Conservation (phyloP, 2,888 invertebrate species). For the Pediacus dermestoides region DNA sequence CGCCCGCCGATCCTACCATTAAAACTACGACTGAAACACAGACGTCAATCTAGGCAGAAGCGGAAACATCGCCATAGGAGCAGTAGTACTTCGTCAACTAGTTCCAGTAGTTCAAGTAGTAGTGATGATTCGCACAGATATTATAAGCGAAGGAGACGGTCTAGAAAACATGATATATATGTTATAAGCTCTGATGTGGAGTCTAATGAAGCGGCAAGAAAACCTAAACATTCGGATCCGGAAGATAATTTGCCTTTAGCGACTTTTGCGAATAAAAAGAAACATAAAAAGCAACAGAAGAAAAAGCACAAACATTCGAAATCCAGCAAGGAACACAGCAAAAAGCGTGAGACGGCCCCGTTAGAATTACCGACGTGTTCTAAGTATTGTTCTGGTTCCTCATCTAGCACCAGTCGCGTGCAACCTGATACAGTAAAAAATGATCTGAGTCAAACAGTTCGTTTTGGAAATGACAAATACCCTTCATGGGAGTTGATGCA, state of each 20-base stretch:
- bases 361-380: constrained; percentile 20
- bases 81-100: constrained; percentile 18
- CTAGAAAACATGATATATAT: too few relatives aligned
- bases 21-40: constrained; percentile 36
- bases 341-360: too few relatives aligned
- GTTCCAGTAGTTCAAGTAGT: constrained; percentile 14
- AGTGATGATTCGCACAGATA: constrained; percentile 1
- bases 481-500: too few relatives aligned
- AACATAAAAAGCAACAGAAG: too few relatives aligned
- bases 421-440: too few relatives aligned
- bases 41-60: constrained; percentile 31
- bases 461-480: too few relatives aligned
- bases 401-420: too few relatives aligned
- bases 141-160: background rate
- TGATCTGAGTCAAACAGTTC: too few relatives aligned
- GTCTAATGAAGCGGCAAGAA: background rate
- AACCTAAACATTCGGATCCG: constrained; percentile 17
- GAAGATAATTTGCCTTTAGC: constrained; percentile 26
- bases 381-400: too few relatives aligned
- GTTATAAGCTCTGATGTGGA: background rate
- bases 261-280: constrained; percentile 16
- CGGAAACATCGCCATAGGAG: constrained; percentile 16
- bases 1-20: constrained; percentile 29
- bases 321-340: too few relatives aligned
- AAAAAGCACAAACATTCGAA: too few relatives aligned